Evolutionary conservation across 2,888 invertebrate species (phyloP), one percentile per base, ranked within the genome.

Genomic region (Aphidius colemani): DNA sequence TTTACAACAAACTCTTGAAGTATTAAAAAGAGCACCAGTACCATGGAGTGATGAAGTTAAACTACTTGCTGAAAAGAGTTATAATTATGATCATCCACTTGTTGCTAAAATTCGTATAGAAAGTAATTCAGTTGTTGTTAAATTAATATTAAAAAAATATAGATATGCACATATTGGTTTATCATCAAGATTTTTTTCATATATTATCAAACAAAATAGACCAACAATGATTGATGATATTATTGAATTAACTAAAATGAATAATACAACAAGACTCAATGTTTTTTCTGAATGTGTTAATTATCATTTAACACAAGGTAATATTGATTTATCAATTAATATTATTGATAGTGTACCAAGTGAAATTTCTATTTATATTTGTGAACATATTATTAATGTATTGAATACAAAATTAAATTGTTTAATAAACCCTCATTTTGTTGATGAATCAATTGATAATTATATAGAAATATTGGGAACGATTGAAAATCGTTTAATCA

Each of bases 81-180:
- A 73, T 18, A 70, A 68, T 30, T 69, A 78, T 9, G 76, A 81
- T 45, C 84, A 84, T 73, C 76, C 76, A 9, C 68, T 83, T 45
- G 79, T 81, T 7, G 66, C 71, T 18, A 71, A 78, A 65, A 82
- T 86, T 51, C 75, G 72, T 67, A 70, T 75, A 18, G 78, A 83
- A 65, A 72, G 80, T 48, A 80, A 80, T 59, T 75, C 78, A 44
- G 83, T 85, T 65, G 77, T 82, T 0, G 78, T 80, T 53, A 82
- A 83, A 70, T 71, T 83, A 13, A 78, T 86, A 51, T 72, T 85
- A 49, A 84, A 83, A 56, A 85, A 84, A 68, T 83, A 83, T 63
- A 81, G 82, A 39, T 83, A 83, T 65, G 78, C 79, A 50, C 76
- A 82, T 43, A 74, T 78, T 13, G 77, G 78, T 18, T 68, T 75